Conservation (phyloP, 2,113 vertebrate species). For the Lipophrys pholis region DNA sequence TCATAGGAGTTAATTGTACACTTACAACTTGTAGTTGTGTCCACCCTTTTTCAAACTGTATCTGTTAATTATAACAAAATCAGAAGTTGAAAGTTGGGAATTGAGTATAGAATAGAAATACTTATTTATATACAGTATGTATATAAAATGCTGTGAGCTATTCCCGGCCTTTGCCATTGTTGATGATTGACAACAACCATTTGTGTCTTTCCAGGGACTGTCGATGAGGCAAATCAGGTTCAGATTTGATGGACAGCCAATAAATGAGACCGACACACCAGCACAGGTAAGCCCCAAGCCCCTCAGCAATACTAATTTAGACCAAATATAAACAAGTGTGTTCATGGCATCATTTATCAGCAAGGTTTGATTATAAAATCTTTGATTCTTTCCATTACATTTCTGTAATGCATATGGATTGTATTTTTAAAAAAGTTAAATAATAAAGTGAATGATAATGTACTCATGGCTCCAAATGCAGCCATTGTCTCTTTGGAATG, state of each 20-base stretch:
- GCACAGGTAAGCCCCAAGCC: conserved; percentile 88
- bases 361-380: too few relatives aligned
- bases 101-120: neutral
- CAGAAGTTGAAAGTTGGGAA: too few relatives aligned
- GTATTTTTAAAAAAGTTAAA: too few relatives aligned
- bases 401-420: too few relatives aligned
- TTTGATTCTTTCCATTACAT: too few relatives aligned
- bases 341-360: too few relatives aligned
- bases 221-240: conserved; percentile 99
- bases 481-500: too few relatives aligned
- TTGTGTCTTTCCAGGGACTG: conserved; percentile 87
- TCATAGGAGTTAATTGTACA: too few relatives aligned
- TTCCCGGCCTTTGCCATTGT: neutral
- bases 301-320: neutral
- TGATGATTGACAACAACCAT: conserved; percentile 1
- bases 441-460: too few relatives aligned
- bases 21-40: neutral
- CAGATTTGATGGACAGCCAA: conserved; percentile 98
- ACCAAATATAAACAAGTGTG: too few relatives aligned
- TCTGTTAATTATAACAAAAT: neutral
- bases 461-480: too few relatives aligned
- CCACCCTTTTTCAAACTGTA: neutral
- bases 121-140: neutral
- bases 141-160: neutral
- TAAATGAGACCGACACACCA: conserved; percentile 98